A percentile compares a stretch with the other conserved stretches of the same genome.
These are phyloP conservation scores for Struthio camelus DNA, from an alignment of 2,113 vertebrate genomes.

Conservation along the genomic window DNA sequence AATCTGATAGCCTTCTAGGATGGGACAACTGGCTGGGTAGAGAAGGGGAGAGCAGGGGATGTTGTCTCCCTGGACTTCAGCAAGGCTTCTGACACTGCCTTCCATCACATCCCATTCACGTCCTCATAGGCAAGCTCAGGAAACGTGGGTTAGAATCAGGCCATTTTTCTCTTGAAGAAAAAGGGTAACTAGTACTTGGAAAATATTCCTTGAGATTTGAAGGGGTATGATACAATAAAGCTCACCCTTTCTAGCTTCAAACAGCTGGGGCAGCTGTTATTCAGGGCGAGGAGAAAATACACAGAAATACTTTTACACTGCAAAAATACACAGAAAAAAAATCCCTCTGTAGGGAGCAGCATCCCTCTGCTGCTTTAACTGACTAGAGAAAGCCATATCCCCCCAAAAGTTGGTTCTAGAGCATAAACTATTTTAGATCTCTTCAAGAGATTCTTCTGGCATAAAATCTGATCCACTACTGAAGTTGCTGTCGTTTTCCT, in stretches of 20 bases:
- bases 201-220: background rate
- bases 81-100: too few species aligned
- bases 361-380: too few species aligned
- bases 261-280: accelerated
- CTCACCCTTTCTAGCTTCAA: background rate
- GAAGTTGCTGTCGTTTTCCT: background rate
- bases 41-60: too few species aligned
- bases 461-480: background rate
- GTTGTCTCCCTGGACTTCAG: too few species aligned
- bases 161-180: background rate
- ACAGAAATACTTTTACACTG: too few species aligned
- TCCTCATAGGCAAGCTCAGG: too few species aligned
- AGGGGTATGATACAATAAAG: accelerated
- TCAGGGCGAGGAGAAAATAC: background rate
- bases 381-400: background rate
- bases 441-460: background rate
- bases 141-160: background rate
- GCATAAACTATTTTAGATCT: background rate
- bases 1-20: too few species aligned
- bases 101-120: too few species aligned
- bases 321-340: background rate
- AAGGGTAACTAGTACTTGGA: background rate
- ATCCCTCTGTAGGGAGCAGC: background rate
- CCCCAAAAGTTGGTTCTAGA: background rate
- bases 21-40: too few species aligned